phyloP scores from a whole-genome alignment of 2,797 vertebrate genomes.

The Clamator glandarius region DNA sequence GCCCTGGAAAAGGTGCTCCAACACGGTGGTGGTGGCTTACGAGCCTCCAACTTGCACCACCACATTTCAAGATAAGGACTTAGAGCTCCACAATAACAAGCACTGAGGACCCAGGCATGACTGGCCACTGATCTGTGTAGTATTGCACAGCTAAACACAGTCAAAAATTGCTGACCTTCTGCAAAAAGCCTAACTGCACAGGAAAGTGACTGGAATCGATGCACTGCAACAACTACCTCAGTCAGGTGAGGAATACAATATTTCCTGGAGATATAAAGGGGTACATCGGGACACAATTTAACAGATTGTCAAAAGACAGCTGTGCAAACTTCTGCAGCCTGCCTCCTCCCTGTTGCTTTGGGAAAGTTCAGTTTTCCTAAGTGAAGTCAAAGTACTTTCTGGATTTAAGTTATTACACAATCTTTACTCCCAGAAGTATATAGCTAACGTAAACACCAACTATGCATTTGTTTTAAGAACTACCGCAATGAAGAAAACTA shows the following conservation, averaged over 20 bases:
- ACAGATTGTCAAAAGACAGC: neutral
- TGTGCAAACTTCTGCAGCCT: neutral
- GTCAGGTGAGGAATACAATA: neutral
- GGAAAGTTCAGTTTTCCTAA: neutral
- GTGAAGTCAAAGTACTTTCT: neutral
- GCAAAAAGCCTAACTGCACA: neutral
- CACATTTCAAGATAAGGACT: neutral
- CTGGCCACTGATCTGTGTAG: too few relatives aligned
- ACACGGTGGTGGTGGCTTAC: fast-evolving
- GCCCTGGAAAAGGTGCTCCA: neutral
- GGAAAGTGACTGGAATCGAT: neutral
- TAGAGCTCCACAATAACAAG: neutral
- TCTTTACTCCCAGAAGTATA: slow-evolving; percentile 11
- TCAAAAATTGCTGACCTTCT: neutral
- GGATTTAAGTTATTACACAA: neutral
- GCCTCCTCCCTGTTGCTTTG: neutral
- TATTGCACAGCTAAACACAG: neutral
- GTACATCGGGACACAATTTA: neutral
- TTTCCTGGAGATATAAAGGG: neutral
- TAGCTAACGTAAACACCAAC: slow-evolving; percentile 14
- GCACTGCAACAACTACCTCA: neutral
- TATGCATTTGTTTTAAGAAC: neutral
- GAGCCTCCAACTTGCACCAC: neutral
- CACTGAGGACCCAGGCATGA: fast-evolving
- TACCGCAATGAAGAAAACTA: neutral